Percentiles rank a stretch among this genome's conserved stretches.
phyloP scores from a whole-genome alignment of 1,140 invertebrate species.

The Rhagoletis zephyria region DNA sequence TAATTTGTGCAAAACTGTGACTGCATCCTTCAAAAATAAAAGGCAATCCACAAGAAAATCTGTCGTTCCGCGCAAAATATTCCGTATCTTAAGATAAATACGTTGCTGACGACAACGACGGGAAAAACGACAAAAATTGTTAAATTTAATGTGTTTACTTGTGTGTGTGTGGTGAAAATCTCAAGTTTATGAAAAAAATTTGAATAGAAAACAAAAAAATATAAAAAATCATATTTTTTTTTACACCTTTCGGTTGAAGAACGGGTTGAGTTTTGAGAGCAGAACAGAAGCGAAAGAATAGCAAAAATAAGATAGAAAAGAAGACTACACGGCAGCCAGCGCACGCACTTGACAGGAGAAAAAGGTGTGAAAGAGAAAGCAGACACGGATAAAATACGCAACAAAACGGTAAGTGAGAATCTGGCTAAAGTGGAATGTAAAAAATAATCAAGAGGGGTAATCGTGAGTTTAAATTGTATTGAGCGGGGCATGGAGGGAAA shows the following conservation, averaged over 20 bases:
- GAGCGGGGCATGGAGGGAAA: background rate
- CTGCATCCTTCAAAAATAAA: background rate
- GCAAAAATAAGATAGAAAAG: background rate
- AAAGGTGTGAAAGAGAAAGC: constrained; percentile 15
- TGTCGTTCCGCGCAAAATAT: constrained; percentile 15
- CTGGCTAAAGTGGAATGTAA: background rate
- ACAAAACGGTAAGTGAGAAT: constrained; percentile 34
- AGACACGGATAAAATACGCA: background rate
- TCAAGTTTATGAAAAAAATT: background rate
- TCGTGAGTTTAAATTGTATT: too few relatives aligned
- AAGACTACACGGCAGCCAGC: constrained; percentile 1
- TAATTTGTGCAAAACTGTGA: constrained; percentile 5
- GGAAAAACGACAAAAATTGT: background rate
- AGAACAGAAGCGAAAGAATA: constrained; percentile 10
- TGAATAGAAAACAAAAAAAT: background rate
- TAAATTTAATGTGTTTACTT: constrained; percentile 13
- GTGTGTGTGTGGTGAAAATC: constrained; percentile 6
- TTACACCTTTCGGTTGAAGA: background rate
- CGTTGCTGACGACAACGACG: background rate
- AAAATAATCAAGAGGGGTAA: background rate
- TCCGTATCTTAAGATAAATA: background rate
- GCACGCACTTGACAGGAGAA: constrained; percentile 15
- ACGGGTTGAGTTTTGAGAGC: constrained; percentile 32
- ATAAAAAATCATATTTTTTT: background rate
- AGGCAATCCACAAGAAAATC: background rate